phyloP scores from a whole-genome alignment of 2,113 vertebrate genomes.

The Eleginops maclovinus region DNA sequence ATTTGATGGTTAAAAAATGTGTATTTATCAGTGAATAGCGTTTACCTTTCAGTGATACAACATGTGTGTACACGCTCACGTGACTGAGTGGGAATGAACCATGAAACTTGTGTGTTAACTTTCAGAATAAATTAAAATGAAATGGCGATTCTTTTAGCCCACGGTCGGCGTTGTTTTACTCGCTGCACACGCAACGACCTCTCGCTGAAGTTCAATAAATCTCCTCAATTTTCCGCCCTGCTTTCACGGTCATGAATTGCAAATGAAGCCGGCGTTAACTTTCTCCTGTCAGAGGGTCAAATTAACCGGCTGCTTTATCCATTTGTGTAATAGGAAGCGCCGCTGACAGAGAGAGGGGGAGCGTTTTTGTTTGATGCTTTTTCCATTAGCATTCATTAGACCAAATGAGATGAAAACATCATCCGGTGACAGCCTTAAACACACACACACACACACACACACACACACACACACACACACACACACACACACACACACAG shows the following conservation, averaged over 20 bases:
- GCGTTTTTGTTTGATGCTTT: constrained; percentile 70
- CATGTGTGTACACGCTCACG: constrained; percentile 13
- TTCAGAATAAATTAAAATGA: constrained; percentile 66
- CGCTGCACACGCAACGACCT: constrained; percentile 56
- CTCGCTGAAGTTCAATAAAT: constrained; percentile 69
- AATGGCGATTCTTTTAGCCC: constrained; percentile 62
- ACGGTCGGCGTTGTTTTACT: constrained; percentile 41
- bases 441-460: constrained; percentile 27
- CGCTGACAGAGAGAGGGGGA: constrained; percentile 47
- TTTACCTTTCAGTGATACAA: neutral
- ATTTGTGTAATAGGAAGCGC: constrained; percentile 69
- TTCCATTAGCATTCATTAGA: constrained; percentile 82
- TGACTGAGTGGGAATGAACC: constrained; percentile 29
- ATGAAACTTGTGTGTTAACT: constrained; percentile 71
- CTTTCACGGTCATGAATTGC: constrained; percentile 78
- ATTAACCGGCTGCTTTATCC: constrained; percentile 73
- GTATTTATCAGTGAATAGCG: neutral
- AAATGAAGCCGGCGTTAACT: constrained; percentile 76
- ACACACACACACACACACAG: constrained; percentile 16
- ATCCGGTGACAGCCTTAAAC: constrained; percentile 35
- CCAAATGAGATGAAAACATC: constrained; percentile 74
- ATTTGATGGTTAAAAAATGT: too few relatives aligned
- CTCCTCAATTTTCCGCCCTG: constrained; percentile 61
- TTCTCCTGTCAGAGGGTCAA: constrained; percentile 71
- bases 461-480: constrained; percentile 37